Conservation (phyloP, 2,797 vertebrate genomes). For the Chaetodon trifasciatus region DNA sequence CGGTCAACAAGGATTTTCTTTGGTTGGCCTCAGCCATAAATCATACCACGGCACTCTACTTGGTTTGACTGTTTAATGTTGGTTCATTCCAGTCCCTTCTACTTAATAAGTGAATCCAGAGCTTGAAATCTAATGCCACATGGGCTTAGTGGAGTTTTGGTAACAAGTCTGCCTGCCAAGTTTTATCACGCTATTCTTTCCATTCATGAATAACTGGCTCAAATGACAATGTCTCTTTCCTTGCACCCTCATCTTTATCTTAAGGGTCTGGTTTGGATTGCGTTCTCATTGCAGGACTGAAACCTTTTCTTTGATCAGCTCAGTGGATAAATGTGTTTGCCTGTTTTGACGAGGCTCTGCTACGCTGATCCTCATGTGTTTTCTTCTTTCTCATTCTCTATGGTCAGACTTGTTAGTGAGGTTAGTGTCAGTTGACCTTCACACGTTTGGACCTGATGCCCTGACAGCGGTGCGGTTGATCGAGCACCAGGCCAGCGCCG, state of each 20-base stretch:
- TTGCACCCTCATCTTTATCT: neutral
- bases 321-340: neutral
- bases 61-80: neutral
- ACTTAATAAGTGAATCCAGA: neutral
- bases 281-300: neutral
- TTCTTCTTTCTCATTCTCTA: slow-evolving; percentile 12
- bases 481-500: slow-evolving; percentile 93
- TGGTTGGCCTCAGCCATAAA: neutral
- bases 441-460: slow-evolving; percentile 97
- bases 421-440: slow-evolving; percentile 97
- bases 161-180: slow-evolving; percentile 6
- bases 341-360: neutral
- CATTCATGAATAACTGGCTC: slow-evolving; percentile 5
- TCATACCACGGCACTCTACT: neutral
- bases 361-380: slow-evolving; percentile 7
- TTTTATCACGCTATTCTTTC: slow-evolving; percentile 15
- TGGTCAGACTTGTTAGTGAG: slow-evolving; percentile 94
- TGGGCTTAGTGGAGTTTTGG: neutral
- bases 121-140: slow-evolving; percentile 10
- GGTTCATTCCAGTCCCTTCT: neutral
- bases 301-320: slow-evolving; percentile 4
- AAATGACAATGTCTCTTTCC: neutral
- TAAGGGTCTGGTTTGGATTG: neutral
- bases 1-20: neutral
- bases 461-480: slow-evolving; percentile 96